A percentile compares a stretch with the other conserved stretches of the same genome.
phyloP scores from a whole-genome alignment of 2,797 vertebrate genomes.

The Phrynocephalus forsythii region DNA sequence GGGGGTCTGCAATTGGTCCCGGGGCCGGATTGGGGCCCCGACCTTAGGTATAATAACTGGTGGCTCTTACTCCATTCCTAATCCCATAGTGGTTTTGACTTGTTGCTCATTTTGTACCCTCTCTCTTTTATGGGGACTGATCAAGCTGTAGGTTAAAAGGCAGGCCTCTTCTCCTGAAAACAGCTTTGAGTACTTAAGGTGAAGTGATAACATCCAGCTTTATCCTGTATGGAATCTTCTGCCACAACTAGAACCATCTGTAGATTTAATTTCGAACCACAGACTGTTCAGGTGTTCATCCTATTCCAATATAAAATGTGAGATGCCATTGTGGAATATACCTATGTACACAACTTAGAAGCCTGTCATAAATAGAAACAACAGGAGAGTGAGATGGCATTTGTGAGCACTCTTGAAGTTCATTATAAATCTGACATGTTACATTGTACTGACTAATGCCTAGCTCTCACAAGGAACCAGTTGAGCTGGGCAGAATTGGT shows the following conservation, averaged over 20 bases:
- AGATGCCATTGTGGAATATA: background rate
- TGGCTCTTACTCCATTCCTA: background rate
- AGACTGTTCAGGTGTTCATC: background rate
- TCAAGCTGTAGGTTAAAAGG: background rate
- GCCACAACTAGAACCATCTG: no score
- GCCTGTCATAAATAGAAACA: background rate
- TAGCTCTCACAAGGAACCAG: background rate
- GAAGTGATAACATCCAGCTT: background rate
- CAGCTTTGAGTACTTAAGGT: background rate
- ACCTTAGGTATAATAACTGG: background rate
- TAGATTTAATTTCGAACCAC: background rate
- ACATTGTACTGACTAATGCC: background rate
- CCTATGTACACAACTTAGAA: background rate
- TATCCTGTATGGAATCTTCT: background rate
- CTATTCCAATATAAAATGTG: background rate
- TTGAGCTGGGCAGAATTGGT: no score
- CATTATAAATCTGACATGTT: no score
- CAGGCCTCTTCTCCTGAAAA: background rate
- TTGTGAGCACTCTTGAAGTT: background rate
- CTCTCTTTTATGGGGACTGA: background rate
- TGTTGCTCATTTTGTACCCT: background rate
- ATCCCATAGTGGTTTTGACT: background rate
- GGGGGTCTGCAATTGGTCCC: no score
- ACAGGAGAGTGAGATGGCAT: no score
- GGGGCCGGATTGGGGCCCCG: no score